phyloP scores from a whole-genome alignment of 2,113 vertebrate species.

The Todiramphus chloris region DNA sequence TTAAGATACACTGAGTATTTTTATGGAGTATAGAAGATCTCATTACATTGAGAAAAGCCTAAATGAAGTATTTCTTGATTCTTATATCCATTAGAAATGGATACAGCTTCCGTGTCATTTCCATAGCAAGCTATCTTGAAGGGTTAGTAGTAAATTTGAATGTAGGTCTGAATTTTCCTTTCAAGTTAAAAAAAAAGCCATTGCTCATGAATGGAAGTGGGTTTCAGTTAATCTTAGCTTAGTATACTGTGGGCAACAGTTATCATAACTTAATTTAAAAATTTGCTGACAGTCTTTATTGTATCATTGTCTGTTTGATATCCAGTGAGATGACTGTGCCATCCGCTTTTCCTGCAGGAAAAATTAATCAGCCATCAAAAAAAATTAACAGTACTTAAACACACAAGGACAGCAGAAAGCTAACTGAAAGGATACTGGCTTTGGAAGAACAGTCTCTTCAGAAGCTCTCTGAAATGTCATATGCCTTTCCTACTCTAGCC shows the following conservation, averaged over 20 bases:
- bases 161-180: background rate
- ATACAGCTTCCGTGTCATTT: background rate
- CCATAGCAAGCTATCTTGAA: background rate
- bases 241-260: background rate
- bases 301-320: background rate
- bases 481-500: background rate
- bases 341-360: conserved; percentile 8
- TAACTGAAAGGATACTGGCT: background rate
- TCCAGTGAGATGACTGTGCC: background rate
- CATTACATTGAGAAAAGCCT: background rate
- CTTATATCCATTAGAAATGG: background rate
- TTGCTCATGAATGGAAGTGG: background rate
- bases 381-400: background rate
- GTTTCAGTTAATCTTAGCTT: background rate
- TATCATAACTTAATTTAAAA: background rate
- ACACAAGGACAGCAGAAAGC: background rate
- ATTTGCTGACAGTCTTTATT: background rate
- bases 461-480: conserved; percentile 17
- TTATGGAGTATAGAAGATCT: background rate
- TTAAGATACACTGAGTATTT: background rate
- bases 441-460: background rate
- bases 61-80: background rate
- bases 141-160: background rate
- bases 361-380: background rate
- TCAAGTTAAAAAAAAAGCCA: background rate